Evolutionary conservation across 2,113 vertebrate species (phyloP), one percentile per base, ranked within the genome.

Genomic region (Pteruthius melanotis): DNA sequence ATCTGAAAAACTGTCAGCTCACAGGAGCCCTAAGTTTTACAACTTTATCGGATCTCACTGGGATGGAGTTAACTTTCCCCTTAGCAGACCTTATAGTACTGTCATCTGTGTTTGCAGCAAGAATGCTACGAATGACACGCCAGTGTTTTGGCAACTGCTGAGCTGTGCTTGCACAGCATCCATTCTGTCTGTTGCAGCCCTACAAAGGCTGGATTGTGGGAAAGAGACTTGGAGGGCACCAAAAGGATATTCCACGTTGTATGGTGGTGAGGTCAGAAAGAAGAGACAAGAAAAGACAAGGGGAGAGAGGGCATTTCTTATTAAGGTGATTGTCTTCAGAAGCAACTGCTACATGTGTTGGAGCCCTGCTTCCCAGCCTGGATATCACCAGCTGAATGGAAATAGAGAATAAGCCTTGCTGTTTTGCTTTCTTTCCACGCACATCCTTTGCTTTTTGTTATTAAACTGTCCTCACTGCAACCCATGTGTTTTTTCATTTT

Each of bases 171-270:
- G 5, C 10, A 31, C 13, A 42, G 11, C 12, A 39, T 17, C 6
- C 11, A 1, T 31, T 22, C 33, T 65, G 6, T 23, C 35, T 60
- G 15, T 35, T 33, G 24, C 35, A 44, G 19, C 6, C 3, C 7
- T 15, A 35, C 3, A 23, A 42, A 39, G 20, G 13, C 17, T 44
- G 11, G 22, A 4, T 13, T 13, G 35, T 49, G 27, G 22, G n/a
- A 35, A 56, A 57, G n/a, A 42, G 19, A 6, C 5, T 49, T 35
- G 13, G 13, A 39, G 10, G 17, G 4, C 39, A 59, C 37, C 23
- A 82, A n/a, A 27, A 8, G 3, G 7, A 33, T 49, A 27, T 42
- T 57, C 31, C 26, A 12, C 6, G 2, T 6, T 0, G 0, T 23
- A 15, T 11, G 15, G 23, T n/a, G 7, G 30, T 23, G 10, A n/a